Conservation (phyloP, 2,888 invertebrate species). For the Prenolepis imparis region DNA sequence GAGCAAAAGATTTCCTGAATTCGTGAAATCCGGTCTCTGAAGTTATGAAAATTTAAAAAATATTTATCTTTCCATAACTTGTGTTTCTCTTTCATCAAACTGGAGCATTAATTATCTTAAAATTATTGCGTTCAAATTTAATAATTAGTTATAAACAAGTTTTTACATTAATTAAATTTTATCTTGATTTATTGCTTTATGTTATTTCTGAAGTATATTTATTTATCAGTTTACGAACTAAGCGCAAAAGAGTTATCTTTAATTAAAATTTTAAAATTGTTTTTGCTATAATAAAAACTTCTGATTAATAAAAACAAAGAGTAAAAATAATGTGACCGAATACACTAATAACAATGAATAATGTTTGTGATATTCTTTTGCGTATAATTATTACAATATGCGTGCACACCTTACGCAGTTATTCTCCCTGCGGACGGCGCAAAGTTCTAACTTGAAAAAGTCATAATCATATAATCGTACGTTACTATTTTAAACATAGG, state of each 20-base stretch:
- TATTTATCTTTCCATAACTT: neutral
- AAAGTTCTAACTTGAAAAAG: constrained; percentile 23
- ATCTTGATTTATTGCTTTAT: neutral
- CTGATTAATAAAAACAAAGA: neutral
- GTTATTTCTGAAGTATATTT: neutral
- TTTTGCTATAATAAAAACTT: neutral
- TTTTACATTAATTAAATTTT: neutral
- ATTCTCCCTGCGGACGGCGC: constrained; percentile 10
- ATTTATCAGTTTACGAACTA: neutral
- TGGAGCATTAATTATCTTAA: neutral
- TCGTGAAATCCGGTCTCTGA: neutral
- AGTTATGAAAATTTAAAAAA: neutral
- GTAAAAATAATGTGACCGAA: neutral
- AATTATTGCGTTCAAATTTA: neutral
- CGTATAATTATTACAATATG: constrained; percentile 28
- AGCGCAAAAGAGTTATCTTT: neutral
- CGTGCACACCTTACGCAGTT: constrained; percentile 21
- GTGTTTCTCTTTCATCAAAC: neutral
- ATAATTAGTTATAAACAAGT: neutral
- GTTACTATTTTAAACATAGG: constrained; percentile 37
- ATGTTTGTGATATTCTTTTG: constrained; percentile 16
- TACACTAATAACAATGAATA: constrained; percentile 35
- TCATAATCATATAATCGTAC: constrained; percentile 36
- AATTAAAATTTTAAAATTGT: neutral
- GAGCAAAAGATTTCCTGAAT: constrained; percentile 18